A percentile compares a stretch with the other conserved stretches of the same genome.
Evolutionary conservation across 1,140 invertebrate genomes (phyloP).

Genomic region (Lasaia peninsularis): DNA sequence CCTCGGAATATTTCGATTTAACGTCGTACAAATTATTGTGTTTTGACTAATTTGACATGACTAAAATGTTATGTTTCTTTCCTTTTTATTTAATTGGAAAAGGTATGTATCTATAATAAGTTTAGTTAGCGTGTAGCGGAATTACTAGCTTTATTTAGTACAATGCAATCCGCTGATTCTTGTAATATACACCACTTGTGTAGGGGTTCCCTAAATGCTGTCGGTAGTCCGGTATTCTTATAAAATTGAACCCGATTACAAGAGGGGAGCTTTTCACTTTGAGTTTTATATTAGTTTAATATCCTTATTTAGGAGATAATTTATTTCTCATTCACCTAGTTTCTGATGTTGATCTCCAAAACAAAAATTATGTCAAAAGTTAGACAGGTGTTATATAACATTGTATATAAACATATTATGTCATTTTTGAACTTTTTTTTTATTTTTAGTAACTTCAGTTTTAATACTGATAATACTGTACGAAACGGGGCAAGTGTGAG

Average conservation of each 20-base stretch:
- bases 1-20: too few species aligned
- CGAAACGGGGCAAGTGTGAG: too few species aligned
- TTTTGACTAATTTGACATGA: too few species aligned
- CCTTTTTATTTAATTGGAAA: too few species aligned
- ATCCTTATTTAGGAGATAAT: constrained; percentile 6
- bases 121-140: too few species aligned
- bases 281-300: constrained; percentile 10
- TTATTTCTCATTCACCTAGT: not conserved
- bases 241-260: not conserved
- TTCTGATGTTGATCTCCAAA: not conserved
- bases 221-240: constrained; percentile 2
- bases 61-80: too few species aligned
- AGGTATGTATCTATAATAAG: too few species aligned
- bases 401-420: not conserved
- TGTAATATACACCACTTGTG: not conserved
- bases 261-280: constrained; percentile 5
- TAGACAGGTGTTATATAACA: too few species aligned
- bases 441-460: too few species aligned
- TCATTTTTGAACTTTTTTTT: too few species aligned
- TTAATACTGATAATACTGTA: too few species aligned
- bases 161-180: not conserved
- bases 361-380: not conserved
- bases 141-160: not conserved
- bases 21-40: too few species aligned
- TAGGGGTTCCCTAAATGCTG: not conserved